These are phyloP conservation scores for Dendrophyllia cribrosa DNA, from an alignment of 64 coral and sea anemone species.

Conservation along the genomic window DNA sequence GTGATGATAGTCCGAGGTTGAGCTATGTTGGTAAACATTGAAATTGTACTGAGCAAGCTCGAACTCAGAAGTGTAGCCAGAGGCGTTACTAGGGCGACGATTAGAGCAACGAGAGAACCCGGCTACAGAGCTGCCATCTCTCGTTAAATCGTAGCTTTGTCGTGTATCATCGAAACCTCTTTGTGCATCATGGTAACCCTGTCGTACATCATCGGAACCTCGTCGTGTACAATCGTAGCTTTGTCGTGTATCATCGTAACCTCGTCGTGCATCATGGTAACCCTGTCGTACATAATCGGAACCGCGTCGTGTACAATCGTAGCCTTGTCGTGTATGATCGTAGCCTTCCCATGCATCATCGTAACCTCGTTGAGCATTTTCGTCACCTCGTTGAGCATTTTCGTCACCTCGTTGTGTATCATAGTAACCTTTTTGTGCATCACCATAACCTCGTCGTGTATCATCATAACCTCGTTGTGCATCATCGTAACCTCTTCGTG, in stretches of 20 bases:
- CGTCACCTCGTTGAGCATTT: background rate
- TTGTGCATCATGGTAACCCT: background rate
- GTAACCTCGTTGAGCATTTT: background rate
- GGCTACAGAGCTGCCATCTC: background rate
- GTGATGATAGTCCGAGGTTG: background rate
- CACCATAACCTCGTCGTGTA: background rate
- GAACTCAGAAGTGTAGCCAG: slow-evolving; percentile 5
- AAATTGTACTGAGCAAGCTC: slow-evolving; percentile 14
- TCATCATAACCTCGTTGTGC: background rate
- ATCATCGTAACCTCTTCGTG: background rate
- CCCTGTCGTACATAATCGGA: background rate
- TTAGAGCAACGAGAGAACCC: background rate
- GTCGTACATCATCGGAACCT: background rate
- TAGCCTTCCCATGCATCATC: background rate
- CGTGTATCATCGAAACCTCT: background rate
- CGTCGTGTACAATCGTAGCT: background rate
- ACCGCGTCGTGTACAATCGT: background rate
- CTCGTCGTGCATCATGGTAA: background rate
- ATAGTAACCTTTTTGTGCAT: background rate
- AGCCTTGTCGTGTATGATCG: background rate
- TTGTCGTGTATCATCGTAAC: background rate
- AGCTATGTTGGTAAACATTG: background rate
- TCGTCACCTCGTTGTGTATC: background rate
- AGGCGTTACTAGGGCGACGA: background rate
- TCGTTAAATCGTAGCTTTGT: background rate